phyloP scores from a whole-genome alignment of 1,140 invertebrate species.

The Proctacanthus coquilletti region DNA sequence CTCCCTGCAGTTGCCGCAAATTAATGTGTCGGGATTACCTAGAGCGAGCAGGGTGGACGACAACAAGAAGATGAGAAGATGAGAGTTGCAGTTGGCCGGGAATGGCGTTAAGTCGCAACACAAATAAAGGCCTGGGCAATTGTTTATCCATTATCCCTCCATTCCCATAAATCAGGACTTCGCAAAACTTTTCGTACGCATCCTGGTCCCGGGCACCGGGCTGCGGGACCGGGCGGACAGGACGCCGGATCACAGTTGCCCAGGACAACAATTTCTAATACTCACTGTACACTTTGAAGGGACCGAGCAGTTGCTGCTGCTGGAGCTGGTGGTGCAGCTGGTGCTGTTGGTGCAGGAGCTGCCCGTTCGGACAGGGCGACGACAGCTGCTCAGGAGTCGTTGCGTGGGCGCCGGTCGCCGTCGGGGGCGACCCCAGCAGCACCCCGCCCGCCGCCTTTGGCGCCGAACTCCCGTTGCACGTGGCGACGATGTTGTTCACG shows the following conservation, averaged over 20 bases:
- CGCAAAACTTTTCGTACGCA: no score
- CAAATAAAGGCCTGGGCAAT: background rate
- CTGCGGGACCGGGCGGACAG: no score
- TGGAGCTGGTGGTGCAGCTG: conserved; percentile 23
- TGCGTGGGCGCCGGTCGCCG: no score
- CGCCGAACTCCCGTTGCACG: no score
- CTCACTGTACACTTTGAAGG: conserved; percentile 50
- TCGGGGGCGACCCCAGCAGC: no score
- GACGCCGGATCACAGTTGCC: no score
- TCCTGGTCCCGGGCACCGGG: no score
- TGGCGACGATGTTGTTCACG: conserved; percentile 8
- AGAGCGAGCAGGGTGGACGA: conserved; percentile 17
- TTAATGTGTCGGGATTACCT: conserved; percentile 76
- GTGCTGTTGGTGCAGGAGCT: conserved; percentile 16
- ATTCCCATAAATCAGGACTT: conserved; percentile 5
- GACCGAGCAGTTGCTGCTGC: conserved; percentile 26
- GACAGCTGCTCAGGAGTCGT: no score
- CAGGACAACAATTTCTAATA: no score
- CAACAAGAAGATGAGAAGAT: background rate
- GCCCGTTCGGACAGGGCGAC: conserved; percentile 10
- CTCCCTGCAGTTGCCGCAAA: conserved; percentile 76
- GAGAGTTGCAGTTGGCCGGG: background rate
- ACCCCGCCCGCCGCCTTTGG: no score
- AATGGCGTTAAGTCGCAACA: background rate
- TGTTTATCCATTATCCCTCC: conserved; percentile 4